Percentiles rank a stretch among this genome's conserved stretches.
Conservation (phyloP, 1,140 invertebrate species). For the Calycopis cecrops region DNA sequence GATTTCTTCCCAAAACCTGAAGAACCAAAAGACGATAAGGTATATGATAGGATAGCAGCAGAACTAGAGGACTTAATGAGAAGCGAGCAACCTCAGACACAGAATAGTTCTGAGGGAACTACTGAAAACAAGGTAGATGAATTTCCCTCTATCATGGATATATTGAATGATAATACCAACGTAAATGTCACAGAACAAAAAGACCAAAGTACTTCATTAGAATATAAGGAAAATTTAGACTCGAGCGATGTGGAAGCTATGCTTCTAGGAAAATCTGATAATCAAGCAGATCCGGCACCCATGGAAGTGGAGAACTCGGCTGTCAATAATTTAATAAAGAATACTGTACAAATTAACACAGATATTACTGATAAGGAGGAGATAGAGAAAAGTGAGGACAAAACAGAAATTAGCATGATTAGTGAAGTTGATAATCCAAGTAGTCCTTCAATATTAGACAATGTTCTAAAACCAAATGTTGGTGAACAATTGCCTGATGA, state of each 20-base stretch:
- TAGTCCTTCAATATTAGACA: slow-evolving; percentile 64
- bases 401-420: slow-evolving; percentile 1
- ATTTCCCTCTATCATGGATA: slow-evolving; percentile 74
- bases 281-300: slow-evolving; percentile 29
- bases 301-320: slow-evolving; percentile 54
- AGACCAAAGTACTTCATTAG: slow-evolving; percentile 38
- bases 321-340: slow-evolving; percentile 50
- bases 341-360: slow-evolving; percentile 38
- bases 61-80: slow-evolving; percentile 71
- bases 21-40: slow-evolving; percentile 62
- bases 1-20: slow-evolving; percentile 62
- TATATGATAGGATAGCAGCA: slow-evolving; percentile 71
- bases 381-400: slow-evolving; percentile 20
- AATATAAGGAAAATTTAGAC: slow-evolving; percentile 51
- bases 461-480: slow-evolving; percentile 52
- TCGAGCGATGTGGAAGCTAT: slow-evolving; percentile 69
- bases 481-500: slow-evolving; percentile 48
- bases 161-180: slow-evolving; percentile 61
- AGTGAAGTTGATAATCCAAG: slow-evolving; percentile 43
- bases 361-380: slow-evolving; percentile 27
- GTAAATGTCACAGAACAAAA: slow-evolving; percentile 35
- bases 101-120: slow-evolving; percentile 26
- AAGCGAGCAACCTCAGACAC: slow-evolving; percentile 43
- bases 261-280: slow-evolving; percentile 48
- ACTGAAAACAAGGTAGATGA: slow-evolving; percentile 57